A percentile compares a stretch with the other conserved stretches of the same genome.
Evolutionary conservation across 1,140 invertebrate species (phyloP).

Genomic region (Zaprionus africanus): DNA sequence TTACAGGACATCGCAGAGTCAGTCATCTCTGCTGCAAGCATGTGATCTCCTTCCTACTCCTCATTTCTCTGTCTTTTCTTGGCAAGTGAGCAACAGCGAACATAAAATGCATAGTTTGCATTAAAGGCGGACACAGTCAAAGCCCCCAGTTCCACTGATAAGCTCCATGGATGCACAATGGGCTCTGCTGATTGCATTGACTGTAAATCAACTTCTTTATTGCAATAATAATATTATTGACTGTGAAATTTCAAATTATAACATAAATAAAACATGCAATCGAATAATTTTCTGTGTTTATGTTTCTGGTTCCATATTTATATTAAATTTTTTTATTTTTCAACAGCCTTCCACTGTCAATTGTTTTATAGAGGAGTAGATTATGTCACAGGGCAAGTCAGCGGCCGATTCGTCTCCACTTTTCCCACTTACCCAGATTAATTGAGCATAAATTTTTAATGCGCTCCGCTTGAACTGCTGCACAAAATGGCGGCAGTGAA

Average conservation of each 20-base stretch:
- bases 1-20: not conserved
- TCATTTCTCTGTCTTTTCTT: slow-evolving; percentile 15
- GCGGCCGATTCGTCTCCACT: slow-evolving; percentile 33
- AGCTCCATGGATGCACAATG: slow-evolving; percentile 7
- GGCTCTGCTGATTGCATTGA: not conserved
- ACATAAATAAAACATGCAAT: not conserved
- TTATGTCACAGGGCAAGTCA: slow-evolving; percentile 28
- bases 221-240: no score
- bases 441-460: slow-evolving; percentile 67
- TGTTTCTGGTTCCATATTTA: not conserved
- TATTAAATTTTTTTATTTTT: not conserved
- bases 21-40: not conserved
- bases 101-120: slow-evolving; percentile 18
- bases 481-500: slow-evolving; percentile 38
- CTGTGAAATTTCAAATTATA: not conserved
- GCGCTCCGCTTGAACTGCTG: slow-evolving; percentile 41
- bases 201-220: no score
- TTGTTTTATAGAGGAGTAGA: not conserved
- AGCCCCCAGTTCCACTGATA: not conserved
- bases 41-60: not conserved
- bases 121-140: slow-evolving; percentile 1
- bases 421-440: slow-evolving; percentile 49
- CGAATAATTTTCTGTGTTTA: not conserved
- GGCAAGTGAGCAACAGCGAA: slow-evolving; percentile 4
- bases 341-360: not conserved